These are phyloP conservation scores for Cyclopterus lumpus DNA, from an alignment of 2,797 vertebrate genomes.

Conservation along the genomic window DNA sequence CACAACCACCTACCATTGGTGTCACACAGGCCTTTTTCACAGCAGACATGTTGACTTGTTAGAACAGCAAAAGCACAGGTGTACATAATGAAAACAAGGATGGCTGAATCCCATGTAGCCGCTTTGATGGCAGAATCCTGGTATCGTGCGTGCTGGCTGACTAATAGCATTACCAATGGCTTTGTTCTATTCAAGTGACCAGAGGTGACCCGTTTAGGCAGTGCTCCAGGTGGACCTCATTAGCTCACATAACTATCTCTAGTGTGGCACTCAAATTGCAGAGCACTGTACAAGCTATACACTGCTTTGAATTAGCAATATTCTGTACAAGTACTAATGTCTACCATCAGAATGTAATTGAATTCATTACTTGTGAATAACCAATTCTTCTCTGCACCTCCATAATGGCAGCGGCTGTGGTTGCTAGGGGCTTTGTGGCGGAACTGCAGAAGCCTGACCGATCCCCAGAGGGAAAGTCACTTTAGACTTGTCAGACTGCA, in stretches of 20 bases:
- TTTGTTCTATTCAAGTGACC: not conserved
- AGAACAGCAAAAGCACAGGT: not conserved
- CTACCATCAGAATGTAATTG: not conserved
- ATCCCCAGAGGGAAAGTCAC: slow-evolving; percentile 31
- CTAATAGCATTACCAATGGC: not conserved
- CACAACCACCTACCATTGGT: too few relatives aligned
- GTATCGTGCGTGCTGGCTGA: too few relatives aligned
- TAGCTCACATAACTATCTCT: not conserved
- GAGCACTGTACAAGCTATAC: not conserved
- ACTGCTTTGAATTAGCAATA: not conserved
- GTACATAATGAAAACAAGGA: not conserved
- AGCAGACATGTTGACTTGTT: not conserved
- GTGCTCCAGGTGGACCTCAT: not conserved
- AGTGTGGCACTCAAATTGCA: not conserved
- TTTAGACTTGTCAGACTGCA: slow-evolving; percentile 34
- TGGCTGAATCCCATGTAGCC: not conserved
- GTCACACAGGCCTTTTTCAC: too few relatives aligned
- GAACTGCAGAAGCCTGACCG: slow-evolving; percentile 33
- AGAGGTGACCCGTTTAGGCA: not conserved
- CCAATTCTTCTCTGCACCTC: not conserved
- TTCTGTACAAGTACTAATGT: not conserved
- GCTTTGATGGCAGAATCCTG: not conserved
- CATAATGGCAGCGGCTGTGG: not conserved
- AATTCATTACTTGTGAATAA: slow-evolving; percentile 1
- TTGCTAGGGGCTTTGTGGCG: slow-evolving; percentile 35